phyloP scores from a whole-genome alignment of 2,797 vertebrate genomes.

The Macroramphosus scolopax region DNA sequence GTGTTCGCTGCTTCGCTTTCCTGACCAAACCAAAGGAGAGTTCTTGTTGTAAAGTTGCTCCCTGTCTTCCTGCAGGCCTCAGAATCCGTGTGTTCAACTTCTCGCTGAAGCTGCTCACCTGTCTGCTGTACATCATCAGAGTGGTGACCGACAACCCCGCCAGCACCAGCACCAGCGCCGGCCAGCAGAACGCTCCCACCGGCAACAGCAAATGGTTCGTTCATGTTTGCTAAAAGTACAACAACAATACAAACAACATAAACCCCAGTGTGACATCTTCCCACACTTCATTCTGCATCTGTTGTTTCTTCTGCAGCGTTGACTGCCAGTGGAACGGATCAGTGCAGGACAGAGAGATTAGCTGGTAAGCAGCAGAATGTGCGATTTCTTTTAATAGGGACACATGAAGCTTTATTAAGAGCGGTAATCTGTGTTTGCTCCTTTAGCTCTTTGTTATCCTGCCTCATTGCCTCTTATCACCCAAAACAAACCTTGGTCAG shows the following conservation, averaged over 20 bases:
- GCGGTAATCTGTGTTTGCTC: no score
- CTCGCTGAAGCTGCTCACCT: slow-evolving; percentile 94
- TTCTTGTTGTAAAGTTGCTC: no score
- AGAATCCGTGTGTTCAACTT: slow-evolving; percentile 96
- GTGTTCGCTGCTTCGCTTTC: not conserved
- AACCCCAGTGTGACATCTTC: no score
- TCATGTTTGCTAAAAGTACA: not conserved
- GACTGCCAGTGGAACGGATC: slow-evolving; percentile 84
- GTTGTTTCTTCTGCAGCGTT: slow-evolving; percentile 67
- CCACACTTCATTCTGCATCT: slow-evolving; percentile 2
- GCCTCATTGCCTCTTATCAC: slow-evolving; percentile 1
- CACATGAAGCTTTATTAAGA: no score
- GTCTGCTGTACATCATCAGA: slow-evolving; percentile 91
- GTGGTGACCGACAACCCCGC: slow-evolving; percentile 88
- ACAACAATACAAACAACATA: no score
- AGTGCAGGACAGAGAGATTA: slow-evolving; percentile 81
- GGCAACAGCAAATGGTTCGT: slow-evolving; percentile 69
- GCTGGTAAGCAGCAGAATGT: slow-evolving; percentile 78
- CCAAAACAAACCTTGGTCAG: not conserved
- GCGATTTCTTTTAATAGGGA: slow-evolving; percentile 5
- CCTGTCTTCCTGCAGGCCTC: slow-evolving; percentile 76
- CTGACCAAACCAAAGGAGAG: no score
- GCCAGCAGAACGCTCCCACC: slow-evolving; percentile 40
- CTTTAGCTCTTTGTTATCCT: slow-evolving; percentile 8
- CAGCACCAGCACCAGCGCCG: slow-evolving; percentile 23